Base-by-base conservation (phyloP, 2,113 vertebrate genomes). In the Petromus typicus region DNA sequence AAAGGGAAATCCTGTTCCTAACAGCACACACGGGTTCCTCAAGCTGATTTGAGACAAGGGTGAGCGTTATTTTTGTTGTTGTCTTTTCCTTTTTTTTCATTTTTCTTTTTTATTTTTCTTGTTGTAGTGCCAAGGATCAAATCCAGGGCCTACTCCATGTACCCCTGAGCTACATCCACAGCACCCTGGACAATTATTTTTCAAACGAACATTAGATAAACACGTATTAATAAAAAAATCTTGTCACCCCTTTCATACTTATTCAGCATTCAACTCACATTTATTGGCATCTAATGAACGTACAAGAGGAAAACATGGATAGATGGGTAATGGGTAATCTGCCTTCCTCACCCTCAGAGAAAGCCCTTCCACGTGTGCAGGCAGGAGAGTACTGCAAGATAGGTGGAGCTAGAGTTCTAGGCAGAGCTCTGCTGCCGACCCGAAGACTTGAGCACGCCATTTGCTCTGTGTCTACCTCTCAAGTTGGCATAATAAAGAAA, bases 251-350 rank as follows among this genome's bases (percentile, higher is more conserved):
- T 90, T 81, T 32, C 71, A 30, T n/a, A 51, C 27, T 71, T 78
- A 57, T 22, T 79, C 61, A 56, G 61, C 67, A n/a, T 67, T 76
- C 76, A 20, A 12, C 22, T 63, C 18, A 51, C 32, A 1, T 30
- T 17, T 63, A 18, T 0, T 37, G 64, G 34, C 56, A 3, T 34
- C 32, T 22, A 20, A 4, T 0, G 1, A 34, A 12, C 6, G 34
- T 3, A 0, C 16, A 0, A 4, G 79, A 20, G 54, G 27, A 30
- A 7, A 48, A 59, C 7, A 2, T 3, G 11, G 14, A 1, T 14
- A 11, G 64, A 20, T 40, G 11, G 3, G 4, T n/a, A n/a, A n/a
- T n/a, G n/a, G n/a, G n/a, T n/a, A 30, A 27, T 1, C 0, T 20
- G 37, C 59, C 22, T 1, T 30, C 61, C 64, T 27, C 5, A 17